Evolutionary conservation across 2,797 vertebrate species (phyloP).

Genomic region (Mastacembelus armatus): DNA sequence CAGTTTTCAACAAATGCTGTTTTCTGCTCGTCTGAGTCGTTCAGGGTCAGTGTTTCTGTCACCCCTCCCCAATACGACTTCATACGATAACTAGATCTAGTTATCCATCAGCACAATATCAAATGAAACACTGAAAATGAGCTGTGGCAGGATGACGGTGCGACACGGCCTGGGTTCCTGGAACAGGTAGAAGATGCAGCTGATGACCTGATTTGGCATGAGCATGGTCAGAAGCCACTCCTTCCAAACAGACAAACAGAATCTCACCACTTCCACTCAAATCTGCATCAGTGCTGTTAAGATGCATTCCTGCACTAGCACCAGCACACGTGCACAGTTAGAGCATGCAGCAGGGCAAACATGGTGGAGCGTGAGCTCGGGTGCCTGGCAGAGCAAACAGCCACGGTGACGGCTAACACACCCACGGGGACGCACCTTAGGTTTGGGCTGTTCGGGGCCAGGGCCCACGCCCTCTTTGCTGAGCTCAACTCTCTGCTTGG

Average conservation of each 20-base stretch:
- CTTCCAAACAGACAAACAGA: neutral
- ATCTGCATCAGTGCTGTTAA: neutral
- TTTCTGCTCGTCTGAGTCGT: too few relatives aligned
- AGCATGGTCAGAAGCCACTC: neutral
- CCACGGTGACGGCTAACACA: conserved; percentile 9
- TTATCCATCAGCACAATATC: too few relatives aligned
- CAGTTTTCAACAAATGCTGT: too few relatives aligned
- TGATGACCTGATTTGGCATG: too few relatives aligned
- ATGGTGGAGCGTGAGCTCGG: neutral
- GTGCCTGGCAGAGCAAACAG: conserved; percentile 2
- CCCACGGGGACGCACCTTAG: conserved; percentile 64
- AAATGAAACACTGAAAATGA: too few relatives aligned
- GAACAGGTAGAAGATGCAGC: too few relatives aligned
- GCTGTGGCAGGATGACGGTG: too few relatives aligned
- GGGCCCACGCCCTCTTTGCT: conserved; percentile 59
- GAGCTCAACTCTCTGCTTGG: conserved; percentile 71
- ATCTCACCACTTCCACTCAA: neutral
- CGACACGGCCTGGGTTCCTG: too few relatives aligned
- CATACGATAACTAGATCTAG: too few relatives aligned
- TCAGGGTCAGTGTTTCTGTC: too few relatives aligned
- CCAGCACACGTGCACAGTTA: conserved; percentile 22
- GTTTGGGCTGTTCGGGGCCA: conserved; percentile 51
- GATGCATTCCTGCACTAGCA: neutral
- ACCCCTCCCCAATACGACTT: too few relatives aligned
- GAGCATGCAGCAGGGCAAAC: conserved; percentile 4